A percentile compares a stretch with the other conserved stretches of the same genome.
Evolutionary conservation across 2,797 vertebrate species (phyloP).

Genomic region (Craterocephalus amniculus): DNA sequence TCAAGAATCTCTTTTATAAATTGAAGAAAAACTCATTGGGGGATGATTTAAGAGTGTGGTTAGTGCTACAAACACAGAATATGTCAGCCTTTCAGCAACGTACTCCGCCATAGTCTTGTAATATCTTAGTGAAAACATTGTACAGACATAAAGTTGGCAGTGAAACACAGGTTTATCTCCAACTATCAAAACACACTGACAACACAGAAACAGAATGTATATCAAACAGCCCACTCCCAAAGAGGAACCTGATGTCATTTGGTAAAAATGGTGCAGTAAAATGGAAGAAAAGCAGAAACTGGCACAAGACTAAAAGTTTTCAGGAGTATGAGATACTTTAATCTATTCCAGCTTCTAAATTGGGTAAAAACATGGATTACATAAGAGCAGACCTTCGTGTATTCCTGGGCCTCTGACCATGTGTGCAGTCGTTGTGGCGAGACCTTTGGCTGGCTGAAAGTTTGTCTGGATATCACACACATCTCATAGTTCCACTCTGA

Average conservation of each 20-base stretch:
- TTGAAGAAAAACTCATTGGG: not conserved
- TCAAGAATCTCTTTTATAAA: not conserved
- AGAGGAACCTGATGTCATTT: constrained; percentile 72
- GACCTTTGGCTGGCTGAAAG: constrained; percentile 33
- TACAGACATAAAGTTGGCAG: constrained; percentile 59
- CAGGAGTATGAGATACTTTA: constrained; percentile 60
- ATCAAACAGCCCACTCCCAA: constrained; percentile 48
- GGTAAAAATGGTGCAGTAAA: constrained; percentile 67
- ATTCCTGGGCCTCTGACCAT: constrained; percentile 61
- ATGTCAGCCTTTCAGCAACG: constrained; percentile 35
- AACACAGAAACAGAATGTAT: constrained; percentile 47
- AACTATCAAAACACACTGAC: constrained; percentile 65
- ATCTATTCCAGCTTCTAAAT: constrained; percentile 68
- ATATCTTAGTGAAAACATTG: constrained; percentile 42
- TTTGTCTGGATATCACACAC: constrained; percentile 53
- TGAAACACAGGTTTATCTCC: constrained; percentile 39
- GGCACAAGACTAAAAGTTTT: constrained; percentile 27
- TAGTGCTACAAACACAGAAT: constrained; percentile 24
- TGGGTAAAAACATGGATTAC: constrained; percentile 68
- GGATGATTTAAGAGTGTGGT: not conserved
- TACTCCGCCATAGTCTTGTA: constrained; percentile 37
- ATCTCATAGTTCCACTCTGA: constrained; percentile 40
- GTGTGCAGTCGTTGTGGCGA: constrained; percentile 54
- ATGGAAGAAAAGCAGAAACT: constrained; percentile 47
- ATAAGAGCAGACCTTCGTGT: constrained; percentile 70